These are phyloP conservation scores for Mayetiola destructor DNA, from an alignment of 2,888 invertebrate genomes.

Conservation along the genomic window DNA sequence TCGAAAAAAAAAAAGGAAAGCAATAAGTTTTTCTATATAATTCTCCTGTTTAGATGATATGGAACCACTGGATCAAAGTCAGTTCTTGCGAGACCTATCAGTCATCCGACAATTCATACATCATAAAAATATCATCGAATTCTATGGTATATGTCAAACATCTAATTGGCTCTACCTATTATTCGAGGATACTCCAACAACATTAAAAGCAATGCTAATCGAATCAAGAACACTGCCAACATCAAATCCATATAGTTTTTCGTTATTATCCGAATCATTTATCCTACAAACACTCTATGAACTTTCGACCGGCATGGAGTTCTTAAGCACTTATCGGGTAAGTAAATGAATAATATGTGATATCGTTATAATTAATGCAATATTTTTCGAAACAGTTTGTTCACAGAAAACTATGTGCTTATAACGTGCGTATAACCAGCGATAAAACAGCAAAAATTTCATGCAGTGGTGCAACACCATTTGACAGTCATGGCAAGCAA, in stretches of 20 bases:
- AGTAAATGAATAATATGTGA: too few relatives aligned
- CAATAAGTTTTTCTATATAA: not conserved
- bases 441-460: conserved; percentile 55
- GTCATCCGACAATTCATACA: conserved; percentile 51
- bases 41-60: conserved; percentile 34
- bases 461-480: conserved; percentile 60
- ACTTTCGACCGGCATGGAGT: conserved; percentile 56
- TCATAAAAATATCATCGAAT: conserved; percentile 55
- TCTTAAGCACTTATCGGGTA: conserved; percentile 47
- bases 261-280: conserved; percentile 46
- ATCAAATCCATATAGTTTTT: conserved; percentile 32
- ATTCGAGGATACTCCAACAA: conserved; percentile 50
- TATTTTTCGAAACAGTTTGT: conserved; percentile 35
- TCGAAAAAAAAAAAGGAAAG: not conserved
- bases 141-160: conserved; percentile 68
- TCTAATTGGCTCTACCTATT: conserved; percentile 59
- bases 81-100: conserved; percentile 55
- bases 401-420: conserved; percentile 59
- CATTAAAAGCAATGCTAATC: conserved; percentile 55
- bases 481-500: conserved; percentile 47
- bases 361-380: not conserved
- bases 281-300: conserved; percentile 50
- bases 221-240: conserved; percentile 39
- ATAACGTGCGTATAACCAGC: conserved; percentile 52
- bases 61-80: conserved; percentile 33